Conservation (phyloP, 2,888 invertebrate species). For the Neria commutata region DNA sequence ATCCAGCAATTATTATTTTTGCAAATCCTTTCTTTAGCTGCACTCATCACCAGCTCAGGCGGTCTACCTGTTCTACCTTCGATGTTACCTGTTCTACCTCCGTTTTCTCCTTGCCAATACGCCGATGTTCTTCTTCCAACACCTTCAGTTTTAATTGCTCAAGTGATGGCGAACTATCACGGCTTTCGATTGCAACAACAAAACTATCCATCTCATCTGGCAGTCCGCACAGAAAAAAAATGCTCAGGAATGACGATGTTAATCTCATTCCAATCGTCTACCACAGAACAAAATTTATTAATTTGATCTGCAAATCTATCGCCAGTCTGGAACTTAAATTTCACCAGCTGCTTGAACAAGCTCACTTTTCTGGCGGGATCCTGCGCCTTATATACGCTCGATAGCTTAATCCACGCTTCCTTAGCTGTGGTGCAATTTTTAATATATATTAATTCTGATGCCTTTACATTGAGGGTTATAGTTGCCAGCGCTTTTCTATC, state of each 20-base stretch:
- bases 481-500: slow-evolving; percentile 18
- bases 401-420: slow-evolving; percentile 19
- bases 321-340: slow-evolving; percentile 13
- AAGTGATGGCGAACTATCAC: slow-evolving; percentile 17
- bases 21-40: neutral
- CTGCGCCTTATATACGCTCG: slow-evolving; percentile 13
- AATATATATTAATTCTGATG: slow-evolving; percentile 23
- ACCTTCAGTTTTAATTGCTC: slow-evolving; percentile 19
- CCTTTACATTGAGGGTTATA: slow-evolving; percentile 15
- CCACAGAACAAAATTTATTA: slow-evolving; percentile 21
- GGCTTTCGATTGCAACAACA: slow-evolving; percentile 24
- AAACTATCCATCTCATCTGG: slow-evolving; percentile 25
- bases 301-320: slow-evolving; percentile 14
- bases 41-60: neutral
- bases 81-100: too few species aligned
- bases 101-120: too few species aligned
- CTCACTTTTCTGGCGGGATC: slow-evolving; percentile 24
- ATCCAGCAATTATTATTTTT: slow-evolving; percentile 13
- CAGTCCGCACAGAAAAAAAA: slow-evolving; percentile 22
- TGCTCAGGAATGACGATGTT: slow-evolving; percentile 14
- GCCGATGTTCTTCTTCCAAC: slow-evolving; percentile 20
- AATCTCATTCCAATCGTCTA: slow-evolving; percentile 22
- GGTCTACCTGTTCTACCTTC: slow-evolving; percentile 13
- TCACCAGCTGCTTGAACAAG: slow-evolving; percentile 18
- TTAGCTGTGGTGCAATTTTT: slow-evolving; percentile 20